Evolutionary conservation across 2,888 invertebrate species (phyloP).

Genomic region (Noctua janthe): DNA sequence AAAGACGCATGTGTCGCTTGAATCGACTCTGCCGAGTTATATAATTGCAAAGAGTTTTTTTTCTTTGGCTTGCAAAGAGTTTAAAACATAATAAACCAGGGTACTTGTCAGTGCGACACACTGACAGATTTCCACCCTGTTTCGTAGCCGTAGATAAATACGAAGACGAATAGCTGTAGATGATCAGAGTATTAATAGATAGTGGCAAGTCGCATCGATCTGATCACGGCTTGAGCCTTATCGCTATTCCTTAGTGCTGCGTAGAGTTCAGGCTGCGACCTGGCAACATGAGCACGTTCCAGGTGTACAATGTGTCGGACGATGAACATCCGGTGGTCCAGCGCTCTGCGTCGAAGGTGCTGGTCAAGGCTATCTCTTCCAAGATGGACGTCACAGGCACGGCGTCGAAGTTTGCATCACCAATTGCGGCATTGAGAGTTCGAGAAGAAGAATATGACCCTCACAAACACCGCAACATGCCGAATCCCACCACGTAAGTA

Average conservation of each 20-base stretch:
- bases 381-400: background rate
- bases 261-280: background rate
- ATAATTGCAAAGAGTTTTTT: background rate
- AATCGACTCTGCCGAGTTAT: too few relatives aligned
- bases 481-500: conserved; percentile 93
- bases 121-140: background rate
- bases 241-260: background rate
- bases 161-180: background rate
- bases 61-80: background rate
- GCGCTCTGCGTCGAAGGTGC: background rate
- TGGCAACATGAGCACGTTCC: conserved; percentile 65
- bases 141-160: background rate
- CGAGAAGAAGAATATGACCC: conserved; percentile 91
- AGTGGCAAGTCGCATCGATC: background rate
- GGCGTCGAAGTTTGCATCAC: background rate
- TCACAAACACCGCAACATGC: conserved; percentile 92
- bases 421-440: background rate
- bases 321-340: background rate
- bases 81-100: background rate
- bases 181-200: background rate
- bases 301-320: conserved; percentile 63
- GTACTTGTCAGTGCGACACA: background rate
- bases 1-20: too few relatives aligned
- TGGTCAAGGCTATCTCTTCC: background rate
- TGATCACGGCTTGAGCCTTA: background rate